Evolutionary conservation across 1,140 invertebrate species (phyloP), one percentile per base, ranked within the genome.

Genomic region (Asobara japonica): DNA sequence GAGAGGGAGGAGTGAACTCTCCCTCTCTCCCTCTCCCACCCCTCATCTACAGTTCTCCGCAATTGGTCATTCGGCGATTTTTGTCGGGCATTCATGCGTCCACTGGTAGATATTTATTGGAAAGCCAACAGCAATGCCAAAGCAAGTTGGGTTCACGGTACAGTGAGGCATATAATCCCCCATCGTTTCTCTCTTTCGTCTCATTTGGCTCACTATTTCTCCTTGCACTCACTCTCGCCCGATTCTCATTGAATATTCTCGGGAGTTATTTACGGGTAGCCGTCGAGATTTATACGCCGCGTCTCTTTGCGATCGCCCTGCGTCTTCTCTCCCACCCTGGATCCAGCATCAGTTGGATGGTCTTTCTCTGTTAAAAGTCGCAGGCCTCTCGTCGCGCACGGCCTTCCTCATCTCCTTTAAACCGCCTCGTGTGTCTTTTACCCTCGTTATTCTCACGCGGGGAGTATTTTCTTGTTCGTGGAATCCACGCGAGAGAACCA

Each of bases 31-130:
- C 13, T 13, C 20, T 29, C 51, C 7, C 16, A 8, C 22, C 22
- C 51, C 22, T 13, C 7, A 11, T 36, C 73, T 74, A 77, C 78
- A 68, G 79, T 76, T 76, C 73, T 73, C 79, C 79, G 80, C 82
- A 83, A 83, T 84, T 84, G 83, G 83, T 83, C 80, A 84, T 82
- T 83, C 79, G 77, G 78, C 77, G 82, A 83, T 83, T 84, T 84
- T 83, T 84, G 79, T 75, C 74, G 74, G 77, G 83, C 82, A 84
- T 85, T 85, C 84, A 85, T 83, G 83, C 82, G 84, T 85, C 83
- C 74, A 78, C 79, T 77, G 76, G 73, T 77, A 76, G 79, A 80
- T 83, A 84, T 85, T 85, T 84, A 85, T 85, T 82, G 84, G 82
- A 83, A 84, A 81, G 77, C 72, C 38, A 56, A 56, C 51, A 56